Conservation (phyloP, 2,113 vertebrate species). For the Heteronetta atricapilla region DNA sequence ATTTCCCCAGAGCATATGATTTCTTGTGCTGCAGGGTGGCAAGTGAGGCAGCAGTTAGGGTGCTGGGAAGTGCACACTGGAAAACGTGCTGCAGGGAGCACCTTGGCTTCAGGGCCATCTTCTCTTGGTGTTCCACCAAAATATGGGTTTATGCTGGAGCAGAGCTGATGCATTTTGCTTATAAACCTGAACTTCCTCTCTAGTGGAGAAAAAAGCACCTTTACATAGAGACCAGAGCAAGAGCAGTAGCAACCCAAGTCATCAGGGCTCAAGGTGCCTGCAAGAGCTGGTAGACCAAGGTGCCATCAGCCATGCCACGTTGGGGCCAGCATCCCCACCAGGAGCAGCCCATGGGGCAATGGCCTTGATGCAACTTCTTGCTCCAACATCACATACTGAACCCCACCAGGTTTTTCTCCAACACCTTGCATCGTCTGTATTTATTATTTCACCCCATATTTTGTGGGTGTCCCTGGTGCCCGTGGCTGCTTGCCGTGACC, state of each 20-base stretch:
- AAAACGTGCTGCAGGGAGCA: background rate
- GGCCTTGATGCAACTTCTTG: background rate
- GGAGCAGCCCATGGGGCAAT: rapidly evolving
- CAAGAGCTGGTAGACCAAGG: background rate
- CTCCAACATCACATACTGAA: background rate
- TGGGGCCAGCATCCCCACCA: background rate
- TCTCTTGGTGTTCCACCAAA: background rate
- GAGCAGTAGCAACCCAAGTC: background rate
- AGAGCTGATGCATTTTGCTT: background rate
- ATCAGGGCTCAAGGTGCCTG: background rate
- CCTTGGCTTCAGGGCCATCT: no score
- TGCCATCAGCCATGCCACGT: background rate
- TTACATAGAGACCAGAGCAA: background rate
- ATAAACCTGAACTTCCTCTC: background rate
- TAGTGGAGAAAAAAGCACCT: background rate
- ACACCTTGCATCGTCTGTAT: background rate
- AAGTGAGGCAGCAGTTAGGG: rapidly evolving
- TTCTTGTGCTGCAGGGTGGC: background rate
- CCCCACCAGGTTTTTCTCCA: background rate
- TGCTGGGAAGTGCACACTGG: background rate
- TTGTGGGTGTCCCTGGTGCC: background rate
- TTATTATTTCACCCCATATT: background rate
- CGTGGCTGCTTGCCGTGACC: no score
- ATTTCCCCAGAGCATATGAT: background rate
- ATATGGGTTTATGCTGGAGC: background rate